A percentile compares a stretch with the other conserved stretches of the same genome.
phyloP scores from a whole-genome alignment of 2,113 vertebrate species.

The Gavia stellata region DNA sequence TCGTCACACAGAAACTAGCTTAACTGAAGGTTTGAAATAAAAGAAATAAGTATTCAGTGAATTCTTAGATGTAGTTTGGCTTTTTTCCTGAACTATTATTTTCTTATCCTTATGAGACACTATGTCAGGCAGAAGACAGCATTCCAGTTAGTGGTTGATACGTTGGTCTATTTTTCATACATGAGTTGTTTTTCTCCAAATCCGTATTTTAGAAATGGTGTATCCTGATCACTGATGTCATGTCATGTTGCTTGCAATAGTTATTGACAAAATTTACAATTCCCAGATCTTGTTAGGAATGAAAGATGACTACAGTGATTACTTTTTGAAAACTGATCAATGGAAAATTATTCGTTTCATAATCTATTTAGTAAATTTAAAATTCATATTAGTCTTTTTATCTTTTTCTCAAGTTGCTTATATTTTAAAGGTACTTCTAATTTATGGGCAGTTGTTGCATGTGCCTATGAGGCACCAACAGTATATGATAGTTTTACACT shows the following conservation, averaged over 20 bases:
- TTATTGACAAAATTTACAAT: background rate
- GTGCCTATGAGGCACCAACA: background rate
- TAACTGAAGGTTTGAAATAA: background rate
- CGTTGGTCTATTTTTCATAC: background rate
- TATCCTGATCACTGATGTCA: background rate
- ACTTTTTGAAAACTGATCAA: background rate
- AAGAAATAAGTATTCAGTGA: background rate
- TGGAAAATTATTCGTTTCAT: background rate
- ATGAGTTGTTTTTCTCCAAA: background rate
- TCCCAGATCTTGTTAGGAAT: background rate
- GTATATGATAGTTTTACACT: background rate
- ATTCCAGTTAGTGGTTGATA: background rate
- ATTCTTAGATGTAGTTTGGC: background rate
- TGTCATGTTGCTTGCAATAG: background rate
- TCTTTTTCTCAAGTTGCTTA: background rate
- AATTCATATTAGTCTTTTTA: background rate
- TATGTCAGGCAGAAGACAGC: background rate
- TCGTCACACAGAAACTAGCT: background rate
- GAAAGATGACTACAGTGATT: background rate
- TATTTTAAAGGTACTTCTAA: background rate
- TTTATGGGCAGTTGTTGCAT: background rate
- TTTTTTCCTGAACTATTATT: background rate
- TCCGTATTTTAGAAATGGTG: background rate
- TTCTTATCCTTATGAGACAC: background rate
- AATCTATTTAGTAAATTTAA: background rate